Evolutionary conservation across 2,113 vertebrate species (phyloP).

Genomic region (Anolis sagrei): DNA sequence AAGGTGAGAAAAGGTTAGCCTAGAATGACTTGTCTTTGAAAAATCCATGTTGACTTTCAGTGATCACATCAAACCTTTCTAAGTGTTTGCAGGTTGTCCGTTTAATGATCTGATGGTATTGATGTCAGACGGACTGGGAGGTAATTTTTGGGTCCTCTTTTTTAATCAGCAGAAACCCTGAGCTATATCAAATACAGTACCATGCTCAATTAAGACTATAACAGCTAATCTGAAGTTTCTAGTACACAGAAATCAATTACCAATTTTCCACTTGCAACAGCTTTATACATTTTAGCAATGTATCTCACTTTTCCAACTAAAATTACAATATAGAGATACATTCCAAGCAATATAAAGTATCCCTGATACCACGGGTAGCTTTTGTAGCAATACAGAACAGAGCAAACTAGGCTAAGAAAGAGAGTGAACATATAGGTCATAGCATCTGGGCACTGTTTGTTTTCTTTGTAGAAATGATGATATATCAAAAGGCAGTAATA

Average conservation of each 20-base stretch:
- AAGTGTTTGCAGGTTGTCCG: too few species aligned
- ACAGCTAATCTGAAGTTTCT: neutral
- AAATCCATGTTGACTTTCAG: too few species aligned
- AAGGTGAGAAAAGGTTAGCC: too few species aligned
- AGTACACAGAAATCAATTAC: neutral
- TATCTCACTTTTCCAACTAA: neutral
- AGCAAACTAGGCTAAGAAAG: neutral
- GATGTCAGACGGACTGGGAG: too few species aligned
- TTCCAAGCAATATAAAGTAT: neutral
- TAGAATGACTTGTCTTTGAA: too few species aligned
- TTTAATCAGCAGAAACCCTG: neutral
- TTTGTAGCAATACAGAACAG: neutral
- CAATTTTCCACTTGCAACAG: neutral
- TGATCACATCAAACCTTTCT: too few species aligned
- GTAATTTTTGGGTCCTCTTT: too few species aligned
- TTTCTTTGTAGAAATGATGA: neutral
- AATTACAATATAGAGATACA: neutral
- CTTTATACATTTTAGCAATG: neutral
- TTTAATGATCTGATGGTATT: too few species aligned
- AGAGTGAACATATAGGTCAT: too few species aligned
- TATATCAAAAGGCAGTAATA: neutral
- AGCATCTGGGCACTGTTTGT: neutral
- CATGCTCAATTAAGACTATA: neutral
- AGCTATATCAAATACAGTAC: neutral
- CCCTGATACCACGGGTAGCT: neutral